Conservation (phyloP, 2,113 vertebrate genomes). For the Heliornis fulica region DNA sequence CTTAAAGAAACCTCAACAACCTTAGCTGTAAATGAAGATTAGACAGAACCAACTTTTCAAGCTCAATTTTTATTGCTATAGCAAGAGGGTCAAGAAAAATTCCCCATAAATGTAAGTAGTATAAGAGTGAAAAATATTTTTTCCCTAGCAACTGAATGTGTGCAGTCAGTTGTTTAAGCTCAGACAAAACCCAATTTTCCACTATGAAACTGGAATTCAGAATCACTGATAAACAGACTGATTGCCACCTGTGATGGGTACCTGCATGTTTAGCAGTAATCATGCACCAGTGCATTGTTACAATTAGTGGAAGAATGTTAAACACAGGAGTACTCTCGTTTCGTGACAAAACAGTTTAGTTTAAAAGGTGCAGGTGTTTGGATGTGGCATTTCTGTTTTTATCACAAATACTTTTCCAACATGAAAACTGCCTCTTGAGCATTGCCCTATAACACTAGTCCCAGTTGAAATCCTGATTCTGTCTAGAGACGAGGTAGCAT, state of each 20-base stretch:
- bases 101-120: not conserved
- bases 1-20: not conserved
- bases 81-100: not conserved
- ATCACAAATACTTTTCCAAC: not conserved
- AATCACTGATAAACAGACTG: not conserved
- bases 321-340: not conserved
- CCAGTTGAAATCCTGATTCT: not conserved
- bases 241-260: not conserved
- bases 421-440: not conserved
- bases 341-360: not conserved
- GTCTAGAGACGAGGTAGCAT: not conserved
- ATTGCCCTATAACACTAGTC: not conserved
- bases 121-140: not conserved
- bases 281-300: not conserved
- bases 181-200: not conserved
- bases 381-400: not conserved
- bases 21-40: not conserved
- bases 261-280: not conserved
- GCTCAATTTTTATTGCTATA: not conserved
- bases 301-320: not conserved
- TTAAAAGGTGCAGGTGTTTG: not conserved
- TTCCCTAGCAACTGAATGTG: not conserved
- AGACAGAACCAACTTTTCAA: not conserved
- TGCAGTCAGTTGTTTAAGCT: not conserved
- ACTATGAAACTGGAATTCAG: not conserved